Percentiles rank a stretch among this genome's conserved stretches.
Evolutionary conservation across 2,888 invertebrate species (phyloP).

Genomic region (Lithophane ornitopus): DNA sequence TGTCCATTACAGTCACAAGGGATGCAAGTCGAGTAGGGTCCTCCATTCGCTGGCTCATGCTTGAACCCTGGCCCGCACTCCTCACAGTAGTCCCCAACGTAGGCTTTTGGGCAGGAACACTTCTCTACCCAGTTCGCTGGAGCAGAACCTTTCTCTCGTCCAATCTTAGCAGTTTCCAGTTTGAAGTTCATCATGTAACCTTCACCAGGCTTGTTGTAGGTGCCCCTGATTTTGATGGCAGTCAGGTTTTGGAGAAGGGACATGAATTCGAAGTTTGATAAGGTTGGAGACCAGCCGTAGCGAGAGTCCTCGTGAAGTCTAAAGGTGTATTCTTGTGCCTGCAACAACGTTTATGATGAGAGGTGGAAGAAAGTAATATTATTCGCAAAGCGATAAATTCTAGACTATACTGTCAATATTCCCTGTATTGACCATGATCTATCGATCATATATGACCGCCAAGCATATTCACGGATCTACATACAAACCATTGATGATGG

Average conservation of each 20-base stretch:
- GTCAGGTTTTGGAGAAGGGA: slow-evolving; percentile 98
- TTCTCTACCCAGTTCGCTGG: slow-evolving; percentile 98
- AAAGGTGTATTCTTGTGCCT: slow-evolving; percentile 95
- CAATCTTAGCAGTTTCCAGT: slow-evolving; percentile 96
- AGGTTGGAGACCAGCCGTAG: slow-evolving; percentile 98
- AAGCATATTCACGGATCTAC: too few relatives aligned
- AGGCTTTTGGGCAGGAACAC: slow-evolving; percentile 96
- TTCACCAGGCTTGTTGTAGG: slow-evolving; percentile 95
- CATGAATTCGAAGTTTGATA: slow-evolving; percentile 97
- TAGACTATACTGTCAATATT: too few relatives aligned
- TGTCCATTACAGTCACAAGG: slow-evolving; percentile 99
- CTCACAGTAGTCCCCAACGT: slow-evolving; percentile 99
- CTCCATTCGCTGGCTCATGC: slow-evolving; percentile 97
- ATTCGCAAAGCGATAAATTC: not conserved
- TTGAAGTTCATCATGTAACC: slow-evolving; percentile 97
- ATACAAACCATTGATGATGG: too few relatives aligned
- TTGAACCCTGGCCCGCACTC: slow-evolving; percentile 98
- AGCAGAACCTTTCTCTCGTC: slow-evolving; percentile 92
- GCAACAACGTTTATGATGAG: slow-evolving; percentile 68
- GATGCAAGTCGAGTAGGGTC: slow-evolving; percentile 98
- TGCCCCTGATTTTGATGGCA: slow-evolving; percentile 97
- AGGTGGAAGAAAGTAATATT: not conserved
- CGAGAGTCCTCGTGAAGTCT: slow-evolving; percentile 97
- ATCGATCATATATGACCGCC: too few relatives aligned
- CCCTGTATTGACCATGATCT: too few relatives aligned